Evolutionary conservation across 2,888 invertebrate genomes (phyloP).

Genomic region (Micoletzkya japonica): DNA sequence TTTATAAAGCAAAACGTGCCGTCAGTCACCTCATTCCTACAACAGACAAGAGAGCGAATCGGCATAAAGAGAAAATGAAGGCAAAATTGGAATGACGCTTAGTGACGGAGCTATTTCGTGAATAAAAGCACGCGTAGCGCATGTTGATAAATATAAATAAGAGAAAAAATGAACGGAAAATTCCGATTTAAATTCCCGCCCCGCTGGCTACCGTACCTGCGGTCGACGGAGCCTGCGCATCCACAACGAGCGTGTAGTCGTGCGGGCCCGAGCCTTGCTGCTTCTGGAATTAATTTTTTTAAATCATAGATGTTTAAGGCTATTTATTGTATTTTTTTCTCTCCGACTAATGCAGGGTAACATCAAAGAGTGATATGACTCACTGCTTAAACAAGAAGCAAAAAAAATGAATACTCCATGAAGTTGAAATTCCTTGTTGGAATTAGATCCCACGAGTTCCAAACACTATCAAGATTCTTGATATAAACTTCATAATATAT

Average conservation of each 20-base stretch:
- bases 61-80: not conserved
- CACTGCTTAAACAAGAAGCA: not conserved
- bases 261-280: constrained; percentile 21
- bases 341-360: not conserved
- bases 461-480: too few relatives aligned
- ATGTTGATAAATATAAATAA: not conserved
- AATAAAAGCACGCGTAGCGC: not conserved
- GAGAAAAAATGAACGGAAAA: too few relatives aligned
- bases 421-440: not conserved
- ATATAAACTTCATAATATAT: too few relatives aligned
- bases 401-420: not conserved
- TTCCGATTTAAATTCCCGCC: too few relatives aligned
- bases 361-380: not conserved
- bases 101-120: not conserved
- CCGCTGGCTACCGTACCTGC: too few relatives aligned
- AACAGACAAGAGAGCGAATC: not conserved
- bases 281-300: not conserved
- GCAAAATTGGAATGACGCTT: not conserved
- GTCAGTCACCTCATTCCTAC: too few relatives aligned
- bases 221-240: constrained; percentile 29
- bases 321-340: too few relatives aligned
- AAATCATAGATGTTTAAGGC: not conserved
- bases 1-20: too few relatives aligned
- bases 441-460: too few relatives aligned
- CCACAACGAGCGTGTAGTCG: constrained; percentile 30